Conservation (phyloP, 2,888 invertebrate species). For the Pristionchus mayeri region DNA sequence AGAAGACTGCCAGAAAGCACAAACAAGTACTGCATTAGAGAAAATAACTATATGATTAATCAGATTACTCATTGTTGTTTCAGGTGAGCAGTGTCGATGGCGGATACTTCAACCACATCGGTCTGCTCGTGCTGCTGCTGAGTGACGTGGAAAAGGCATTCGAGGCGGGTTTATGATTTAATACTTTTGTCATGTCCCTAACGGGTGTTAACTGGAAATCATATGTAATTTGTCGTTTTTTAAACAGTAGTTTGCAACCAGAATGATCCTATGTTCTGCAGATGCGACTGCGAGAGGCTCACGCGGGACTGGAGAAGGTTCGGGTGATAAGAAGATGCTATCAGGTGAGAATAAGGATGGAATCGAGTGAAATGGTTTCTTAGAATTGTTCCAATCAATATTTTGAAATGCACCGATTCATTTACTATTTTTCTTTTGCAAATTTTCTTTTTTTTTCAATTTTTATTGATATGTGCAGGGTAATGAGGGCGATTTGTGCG, state of each 20-base stretch:
- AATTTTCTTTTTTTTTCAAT: no score
- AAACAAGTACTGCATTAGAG: background rate
- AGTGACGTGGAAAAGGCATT: background rate
- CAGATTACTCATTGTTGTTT: background rate
- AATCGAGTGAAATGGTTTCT: background rate
- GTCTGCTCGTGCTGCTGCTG: background rate
- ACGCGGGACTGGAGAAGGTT: background rate
- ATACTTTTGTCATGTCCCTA: no score
- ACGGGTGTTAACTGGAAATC: no score
- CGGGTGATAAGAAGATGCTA: background rate
- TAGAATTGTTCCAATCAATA: background rate
- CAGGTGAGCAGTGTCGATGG: background rate
- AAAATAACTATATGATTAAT: background rate
- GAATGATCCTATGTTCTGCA: background rate
- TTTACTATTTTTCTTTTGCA: background rate
- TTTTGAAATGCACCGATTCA: background rate
- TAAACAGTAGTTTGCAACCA: no score
- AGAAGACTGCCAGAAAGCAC: background rate
- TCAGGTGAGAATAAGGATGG: background rate
- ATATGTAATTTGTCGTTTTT: no score
- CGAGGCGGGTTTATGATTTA: constrained; percentile 11
- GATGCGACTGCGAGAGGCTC: background rate
- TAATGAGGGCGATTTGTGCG: background rate
- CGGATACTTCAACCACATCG: background rate
- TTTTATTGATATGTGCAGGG: background rate